Conservation (phyloP, 2,888 invertebrate genomes). For the Diplazon laetatorius region DNA sequence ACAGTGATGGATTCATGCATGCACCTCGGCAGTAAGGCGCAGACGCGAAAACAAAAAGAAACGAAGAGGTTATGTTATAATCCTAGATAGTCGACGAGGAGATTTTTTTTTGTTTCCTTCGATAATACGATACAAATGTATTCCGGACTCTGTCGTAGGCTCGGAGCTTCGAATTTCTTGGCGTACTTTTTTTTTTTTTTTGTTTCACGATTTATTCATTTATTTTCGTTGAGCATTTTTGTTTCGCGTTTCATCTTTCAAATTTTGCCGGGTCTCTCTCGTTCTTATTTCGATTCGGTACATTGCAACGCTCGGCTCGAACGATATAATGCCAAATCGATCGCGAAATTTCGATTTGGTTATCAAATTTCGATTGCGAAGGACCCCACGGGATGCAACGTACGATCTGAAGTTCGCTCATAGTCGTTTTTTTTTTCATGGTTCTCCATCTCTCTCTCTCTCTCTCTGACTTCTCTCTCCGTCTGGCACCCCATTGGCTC, state of each 20-base stretch:
- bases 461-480: too few species aligned
- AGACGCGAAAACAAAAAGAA: neutral
- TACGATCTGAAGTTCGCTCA: slow-evolving; percentile 9
- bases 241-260: too few species aligned
- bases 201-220: too few species aligned
- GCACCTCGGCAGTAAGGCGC: slow-evolving; percentile 14
- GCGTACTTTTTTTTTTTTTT: neutral
- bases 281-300: too few species aligned
- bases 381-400: slow-evolving; percentile 16
- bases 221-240: too few species aligned
- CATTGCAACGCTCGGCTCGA: slow-evolving; percentile 17
- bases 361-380: slow-evolving; percentile 39
- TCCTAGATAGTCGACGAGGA: neutral
- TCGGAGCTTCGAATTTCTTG: neutral
- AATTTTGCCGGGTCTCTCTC: too few species aligned
- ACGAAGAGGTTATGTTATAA: neutral
- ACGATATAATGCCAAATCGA: neutral
- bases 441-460: neutral
- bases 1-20: too few species aligned
- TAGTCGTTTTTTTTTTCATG: neutral
- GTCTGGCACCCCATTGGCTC: too few species aligned
- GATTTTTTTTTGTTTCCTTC: slow-evolving; percentile 4
- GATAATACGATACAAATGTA: slow-evolving; percentile 42
- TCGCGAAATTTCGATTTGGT: slow-evolving; percentile 40
- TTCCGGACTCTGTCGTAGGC: neutral